Percentiles rank a stretch among this genome's conserved stretches.
Evolutionary conservation across 2,113 vertebrate genomes (phyloP).

Genomic region (Baryphthengus martii): DNA sequence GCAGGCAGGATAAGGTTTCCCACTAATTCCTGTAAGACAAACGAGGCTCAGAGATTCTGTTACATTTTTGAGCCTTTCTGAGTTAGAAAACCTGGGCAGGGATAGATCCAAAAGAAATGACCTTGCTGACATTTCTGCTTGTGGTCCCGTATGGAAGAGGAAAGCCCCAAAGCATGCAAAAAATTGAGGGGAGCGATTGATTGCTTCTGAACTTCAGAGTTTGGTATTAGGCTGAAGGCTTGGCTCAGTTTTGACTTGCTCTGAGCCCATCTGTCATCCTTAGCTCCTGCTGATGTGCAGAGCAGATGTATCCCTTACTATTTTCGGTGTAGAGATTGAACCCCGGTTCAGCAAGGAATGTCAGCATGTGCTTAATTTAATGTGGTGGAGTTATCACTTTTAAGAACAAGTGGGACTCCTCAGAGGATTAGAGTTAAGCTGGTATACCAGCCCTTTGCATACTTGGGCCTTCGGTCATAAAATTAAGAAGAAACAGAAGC

Average conservation of each 20-base stretch:
- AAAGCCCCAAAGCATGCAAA: background rate
- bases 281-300: constrained; percentile 8
- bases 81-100: background rate
- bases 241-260: constrained; percentile 5
- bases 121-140: constrained; percentile 11
- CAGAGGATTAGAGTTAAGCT: background rate
- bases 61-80: background rate
- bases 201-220: background rate
- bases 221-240: background rate
- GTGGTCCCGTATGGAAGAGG: background rate
- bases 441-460: background rate
- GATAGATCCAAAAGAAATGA: background rate
- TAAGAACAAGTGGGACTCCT: background rate
- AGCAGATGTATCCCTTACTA: constrained; percentile 16
- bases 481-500: constrained; percentile 2
- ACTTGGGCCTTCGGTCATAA: background rate
- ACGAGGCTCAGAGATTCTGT: background rate
- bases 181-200: background rate
- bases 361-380: constrained; percentile 11
- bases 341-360: background rate
- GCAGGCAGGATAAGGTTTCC: background rate
- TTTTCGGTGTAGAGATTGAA: background rate
- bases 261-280: constrained; percentile 32
- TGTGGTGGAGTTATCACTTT: background rate
- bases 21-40: background rate